phyloP scores from a whole-genome alignment of 2,113 vertebrate species.

The Formicarius rufipectus region DNA sequence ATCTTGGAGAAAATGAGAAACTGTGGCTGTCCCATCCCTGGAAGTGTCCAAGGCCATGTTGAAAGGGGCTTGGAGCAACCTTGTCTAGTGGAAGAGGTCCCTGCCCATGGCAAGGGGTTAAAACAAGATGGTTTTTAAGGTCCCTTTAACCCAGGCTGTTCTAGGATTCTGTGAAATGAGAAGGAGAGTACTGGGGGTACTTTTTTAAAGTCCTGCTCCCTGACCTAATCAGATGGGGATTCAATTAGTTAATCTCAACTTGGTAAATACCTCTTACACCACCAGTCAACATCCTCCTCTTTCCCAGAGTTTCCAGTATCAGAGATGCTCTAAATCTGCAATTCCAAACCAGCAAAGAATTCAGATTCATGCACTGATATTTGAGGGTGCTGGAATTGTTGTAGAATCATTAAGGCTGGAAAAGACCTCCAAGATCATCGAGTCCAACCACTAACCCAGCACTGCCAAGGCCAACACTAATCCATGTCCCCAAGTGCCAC shows the following conservation, averaged over 20 bases:
- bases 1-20: background rate
- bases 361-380: background rate
- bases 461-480: background rate
- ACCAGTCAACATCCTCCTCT: background rate
- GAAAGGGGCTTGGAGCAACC: fast-evolving
- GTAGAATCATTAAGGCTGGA: fast-evolving
- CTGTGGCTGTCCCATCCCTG: background rate
- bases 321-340: background rate
- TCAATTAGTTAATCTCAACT: background rate
- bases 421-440: fast-evolving
- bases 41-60: background rate
- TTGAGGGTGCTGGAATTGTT: background rate
- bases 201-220: background rate
- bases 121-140: background rate
- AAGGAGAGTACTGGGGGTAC: background rate
- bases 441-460: background rate
- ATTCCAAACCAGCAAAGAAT: background rate
- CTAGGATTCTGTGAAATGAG: background rate
- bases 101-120: background rate
- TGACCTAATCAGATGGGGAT: background rate
- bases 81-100: background rate
- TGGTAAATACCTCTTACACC: background rate
- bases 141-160: background rate
- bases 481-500: background rate
- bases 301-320: background rate